Evolutionary conservation across 2,113 vertebrate genomes (phyloP).

Genomic region (Sceloporus tristichus): DNA sequence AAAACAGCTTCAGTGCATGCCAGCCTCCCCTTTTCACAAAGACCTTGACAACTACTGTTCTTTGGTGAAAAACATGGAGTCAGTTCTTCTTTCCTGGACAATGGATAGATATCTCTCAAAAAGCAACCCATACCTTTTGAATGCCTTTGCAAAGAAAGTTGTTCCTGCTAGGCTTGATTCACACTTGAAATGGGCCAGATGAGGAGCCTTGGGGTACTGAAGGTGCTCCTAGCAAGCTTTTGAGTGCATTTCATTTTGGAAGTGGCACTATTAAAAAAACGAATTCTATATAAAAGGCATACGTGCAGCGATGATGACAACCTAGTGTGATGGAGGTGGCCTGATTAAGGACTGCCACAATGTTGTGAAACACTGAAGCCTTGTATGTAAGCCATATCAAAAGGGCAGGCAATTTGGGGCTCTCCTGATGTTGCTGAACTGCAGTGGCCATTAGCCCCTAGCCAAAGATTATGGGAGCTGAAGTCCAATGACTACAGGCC

Average conservation of each 20-base stretch:
- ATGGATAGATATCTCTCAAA: neutral
- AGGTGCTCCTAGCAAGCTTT: neutral
- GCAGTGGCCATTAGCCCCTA: neutral
- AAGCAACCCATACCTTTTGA: neutral
- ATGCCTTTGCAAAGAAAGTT: neutral
- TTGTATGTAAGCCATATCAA: neutral
- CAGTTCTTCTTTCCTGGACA: neutral
- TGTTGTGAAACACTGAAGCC: neutral
- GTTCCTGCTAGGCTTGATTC: fast-evolving
- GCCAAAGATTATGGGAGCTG: neutral
- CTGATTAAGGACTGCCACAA: neutral
- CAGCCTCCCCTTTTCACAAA: neutral
- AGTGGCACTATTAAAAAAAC: neutral
- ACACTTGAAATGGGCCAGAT: neutral
- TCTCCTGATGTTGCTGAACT: too few relatives aligned
- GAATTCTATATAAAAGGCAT: neutral
- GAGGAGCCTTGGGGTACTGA: too few relatives aligned
- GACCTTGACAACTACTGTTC: neutral
- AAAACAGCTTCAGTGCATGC: neutral
- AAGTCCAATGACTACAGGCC: neutral
- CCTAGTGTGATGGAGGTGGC: neutral
- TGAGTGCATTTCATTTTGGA: neutral
- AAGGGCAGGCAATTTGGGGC: neutral
- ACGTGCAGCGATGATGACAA: neutral
- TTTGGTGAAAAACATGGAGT: neutral